These are phyloP conservation scores for Parascotia fuliginaria DNA, from an alignment of 2,888 invertebrate genomes.

Conservation along the genomic window DNA sequence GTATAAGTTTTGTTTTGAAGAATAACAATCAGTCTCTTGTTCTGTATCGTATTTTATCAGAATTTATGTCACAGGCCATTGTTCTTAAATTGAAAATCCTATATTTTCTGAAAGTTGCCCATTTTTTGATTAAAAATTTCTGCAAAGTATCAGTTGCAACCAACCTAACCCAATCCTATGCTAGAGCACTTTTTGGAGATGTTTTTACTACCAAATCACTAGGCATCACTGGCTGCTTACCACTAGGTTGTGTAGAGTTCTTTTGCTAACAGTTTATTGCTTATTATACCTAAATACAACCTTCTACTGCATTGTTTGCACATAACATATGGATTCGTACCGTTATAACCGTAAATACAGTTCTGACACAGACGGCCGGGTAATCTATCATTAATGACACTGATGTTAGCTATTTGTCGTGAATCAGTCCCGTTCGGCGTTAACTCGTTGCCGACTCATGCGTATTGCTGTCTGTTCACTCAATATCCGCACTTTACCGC, in stretches of 20 bases:
- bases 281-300: background rate
- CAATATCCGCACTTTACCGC: conserved; percentile 12
- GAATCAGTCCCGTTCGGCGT: conserved; percentile 30
- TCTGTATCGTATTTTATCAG: background rate
- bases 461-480: conserved; percentile 10
- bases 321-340: background rate
- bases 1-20: background rate
- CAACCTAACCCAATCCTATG: no score
- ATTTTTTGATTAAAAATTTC: no score
- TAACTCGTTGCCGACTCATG: conserved; percentile 18
- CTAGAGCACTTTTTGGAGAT: no score
- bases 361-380: conserved; percentile 9
- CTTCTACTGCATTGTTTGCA: conserved; percentile 5
- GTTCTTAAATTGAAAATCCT: background rate
- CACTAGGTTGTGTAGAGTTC: no score
- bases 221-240: no score
- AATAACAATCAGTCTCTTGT: background rate
- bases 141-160: no score
- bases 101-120: no score
- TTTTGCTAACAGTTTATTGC: no score
- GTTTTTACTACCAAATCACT: no score
- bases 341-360: conserved; percentile 10
- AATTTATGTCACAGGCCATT: background rate
- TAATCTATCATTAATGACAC: conserved; percentile 38
- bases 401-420: conserved; percentile 39